Conservation (phyloP, 2,113 vertebrate genomes). For the Equus quagga region DNA sequence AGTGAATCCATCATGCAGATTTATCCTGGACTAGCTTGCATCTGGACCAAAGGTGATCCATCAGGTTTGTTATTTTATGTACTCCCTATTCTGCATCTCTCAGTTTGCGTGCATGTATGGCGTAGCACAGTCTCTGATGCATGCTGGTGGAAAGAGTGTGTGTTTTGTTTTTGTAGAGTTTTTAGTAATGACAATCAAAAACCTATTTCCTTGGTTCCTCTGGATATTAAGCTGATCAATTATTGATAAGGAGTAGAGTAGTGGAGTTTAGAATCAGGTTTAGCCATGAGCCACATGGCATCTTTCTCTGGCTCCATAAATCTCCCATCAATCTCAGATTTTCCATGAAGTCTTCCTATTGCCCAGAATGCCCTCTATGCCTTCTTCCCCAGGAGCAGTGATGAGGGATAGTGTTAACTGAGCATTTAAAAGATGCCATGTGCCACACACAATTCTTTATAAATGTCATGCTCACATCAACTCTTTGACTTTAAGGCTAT, state of each 20-base stretch:
- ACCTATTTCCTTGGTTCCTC: neutral
- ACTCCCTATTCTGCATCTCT: neutral
- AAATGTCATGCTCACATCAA: neutral
- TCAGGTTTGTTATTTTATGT: constrained; percentile 62
- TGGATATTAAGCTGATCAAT: neutral
- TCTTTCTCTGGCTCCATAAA: neutral
- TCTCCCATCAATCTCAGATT: neutral
- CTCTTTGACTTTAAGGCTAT: neutral
- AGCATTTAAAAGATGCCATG: neutral
- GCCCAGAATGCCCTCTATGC: neutral
- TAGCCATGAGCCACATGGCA: neutral
- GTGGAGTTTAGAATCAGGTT: neutral
- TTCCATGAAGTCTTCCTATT: neutral
- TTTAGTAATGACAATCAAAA: neutral
- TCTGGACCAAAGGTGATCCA: constrained; percentile 55
- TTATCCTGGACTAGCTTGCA: constrained; percentile 47
- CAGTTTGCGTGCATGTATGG: neutral
- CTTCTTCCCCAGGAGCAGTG: neutral
- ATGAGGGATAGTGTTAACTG: neutral
- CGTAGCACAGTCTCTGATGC: neutral
- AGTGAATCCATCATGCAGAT: constrained; percentile 67
- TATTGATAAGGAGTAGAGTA: neutral
- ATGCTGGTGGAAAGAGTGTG: neutral
- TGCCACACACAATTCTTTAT: neutral
- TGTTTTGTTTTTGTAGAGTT: neutral